Evolutionary conservation across 2,113 vertebrate genomes (phyloP), one percentile per base, ranked within the genome.

Genomic region (Morone saxatilis): DNA sequence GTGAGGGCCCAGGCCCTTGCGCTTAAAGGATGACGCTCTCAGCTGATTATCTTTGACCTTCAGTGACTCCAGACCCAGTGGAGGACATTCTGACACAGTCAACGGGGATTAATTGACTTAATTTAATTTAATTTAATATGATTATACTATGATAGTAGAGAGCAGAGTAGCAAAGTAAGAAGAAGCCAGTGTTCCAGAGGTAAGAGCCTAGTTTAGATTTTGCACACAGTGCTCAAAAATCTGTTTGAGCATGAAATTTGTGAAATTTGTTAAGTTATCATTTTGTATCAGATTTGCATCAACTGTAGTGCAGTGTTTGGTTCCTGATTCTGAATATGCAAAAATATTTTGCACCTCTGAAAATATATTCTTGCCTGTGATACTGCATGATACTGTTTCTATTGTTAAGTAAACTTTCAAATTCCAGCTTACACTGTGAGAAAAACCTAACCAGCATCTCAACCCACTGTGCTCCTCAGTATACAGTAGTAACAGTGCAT

Each of bases 21-120:
- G 96, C 69, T 97, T 93, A 93, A 94, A 96, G 69, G 98, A 97
- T 0, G 98, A 99, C 5, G 98, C 95, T 19, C 95, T 95, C 62
- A 99, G 93, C 94, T 99, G 98, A 13, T 93, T 91, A 59, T 99
- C 97, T 79, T 96, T 97, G 0, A 98, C 94, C 63, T 91, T 95
- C 56, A 98, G 96, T 1, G 97, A 98, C 93, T 98, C 98, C 94
- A 99, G 90, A 70, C 98, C 98, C 0, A 99, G 94, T 0, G 98
- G 98, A 41, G 97, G 97, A 50, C 98, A 99, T 73, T 96, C 98
- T 99, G 90, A 47, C 56, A 91, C 78, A 67, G 59, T 50, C 56
- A 25, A 81, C 62, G 82, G 7, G 41, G 2, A 17, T 13, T 47
- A 9, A 83, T 7, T 63, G n/a, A n/a, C n/a, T n/a, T n/a, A n/a